Base-by-base conservation (phyloP, 2,888 invertebrate species). In the Marasmarcha lunaedactyla region DNA sequence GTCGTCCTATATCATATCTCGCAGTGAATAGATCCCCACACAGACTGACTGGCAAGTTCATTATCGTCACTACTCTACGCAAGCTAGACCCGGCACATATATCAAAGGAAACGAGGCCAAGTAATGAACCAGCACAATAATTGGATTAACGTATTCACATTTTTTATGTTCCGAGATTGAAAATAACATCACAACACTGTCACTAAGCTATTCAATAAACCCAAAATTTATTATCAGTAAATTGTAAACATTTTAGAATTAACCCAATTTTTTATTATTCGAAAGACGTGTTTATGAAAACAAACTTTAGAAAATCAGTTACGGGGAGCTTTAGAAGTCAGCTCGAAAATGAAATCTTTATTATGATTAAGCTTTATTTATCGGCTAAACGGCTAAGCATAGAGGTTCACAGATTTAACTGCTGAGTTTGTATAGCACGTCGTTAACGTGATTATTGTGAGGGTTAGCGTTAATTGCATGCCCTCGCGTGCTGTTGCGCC, bases 11-110 rank as follows among this genome's bases (percentile, higher is more conserved):
- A 70, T 78, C 3, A 7, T 20, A 25, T 25, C 12, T 9, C 20
- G 20, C 20, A 20, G 20, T 20, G 13, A 7, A 36, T 11, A 36
- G 36, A 35, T 12, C 26, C 48, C 42, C 45, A 44, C 49, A 51
- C 34, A 14, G 35, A 38, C 69, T 70, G 70, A 72, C 76, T 68
- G 64, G 71, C 73, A 67, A 70, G 63, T 67, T 70, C 64, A 71
- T 73, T 76, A 72, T 77, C 56, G 55, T 61, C 64, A 55, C 61
- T 62, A 59, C 58, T 20, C 20, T 20, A 20, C 20, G 20, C 55
- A 60, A 55, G 52, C 60, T 53, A 49, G 61, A 63, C 66, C 63
- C 67, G 63, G 67, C 67, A 66, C 57, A 62, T 62, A 60, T 59
- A 50, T 54, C 49, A 60, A 56, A 57, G 49, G 50, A 53, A 62